Evolutionary conservation across 2,888 invertebrate species (phyloP).

Genomic region (Leptogaster cylindrica): DNA sequence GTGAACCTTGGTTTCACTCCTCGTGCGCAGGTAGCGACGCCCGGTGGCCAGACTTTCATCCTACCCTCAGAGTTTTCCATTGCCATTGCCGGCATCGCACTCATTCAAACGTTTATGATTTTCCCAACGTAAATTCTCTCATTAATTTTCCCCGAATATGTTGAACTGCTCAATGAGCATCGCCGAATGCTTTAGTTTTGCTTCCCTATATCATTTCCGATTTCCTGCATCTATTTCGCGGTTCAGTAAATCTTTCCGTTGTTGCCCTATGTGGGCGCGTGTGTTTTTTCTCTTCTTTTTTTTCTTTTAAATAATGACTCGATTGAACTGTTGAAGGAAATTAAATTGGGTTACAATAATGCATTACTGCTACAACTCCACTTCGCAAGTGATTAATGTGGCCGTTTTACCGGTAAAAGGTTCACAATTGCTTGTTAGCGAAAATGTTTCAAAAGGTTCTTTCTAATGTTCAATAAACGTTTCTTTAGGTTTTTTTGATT

Average conservation of each 20-base stretch:
- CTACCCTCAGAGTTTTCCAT: constrained; percentile 10
- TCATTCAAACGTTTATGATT: constrained; percentile 12
- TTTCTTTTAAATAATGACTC: too few relatives aligned
- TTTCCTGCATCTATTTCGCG: constrained; percentile 6
- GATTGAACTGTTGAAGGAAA: too few relatives aligned
- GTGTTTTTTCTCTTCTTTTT: too few relatives aligned
- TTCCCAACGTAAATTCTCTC: constrained; percentile 27
- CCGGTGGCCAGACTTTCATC: background rate
- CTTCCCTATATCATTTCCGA: background rate
- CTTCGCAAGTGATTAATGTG: too few relatives aligned
- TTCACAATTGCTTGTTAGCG: too few relatives aligned
- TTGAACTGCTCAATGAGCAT: constrained; percentile 2
- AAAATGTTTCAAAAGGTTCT: too few relatives aligned
- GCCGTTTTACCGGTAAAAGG: too few relatives aligned
- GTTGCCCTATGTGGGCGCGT: too few relatives aligned
- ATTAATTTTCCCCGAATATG: constrained; percentile 20
- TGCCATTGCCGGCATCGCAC: background rate
- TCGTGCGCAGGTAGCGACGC: constrained; percentile 14
- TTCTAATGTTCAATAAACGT: too few relatives aligned
- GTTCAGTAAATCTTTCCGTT: background rate
- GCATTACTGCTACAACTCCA: too few relatives aligned
- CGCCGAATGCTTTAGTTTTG: background rate
- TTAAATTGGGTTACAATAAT: too few relatives aligned
- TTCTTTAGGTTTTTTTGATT: too few relatives aligned
- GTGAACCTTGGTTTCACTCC: background rate